Evolutionary conservation across 1,140 invertebrate genomes (phyloP).

Genomic region (Camponotus floridanus): DNA sequence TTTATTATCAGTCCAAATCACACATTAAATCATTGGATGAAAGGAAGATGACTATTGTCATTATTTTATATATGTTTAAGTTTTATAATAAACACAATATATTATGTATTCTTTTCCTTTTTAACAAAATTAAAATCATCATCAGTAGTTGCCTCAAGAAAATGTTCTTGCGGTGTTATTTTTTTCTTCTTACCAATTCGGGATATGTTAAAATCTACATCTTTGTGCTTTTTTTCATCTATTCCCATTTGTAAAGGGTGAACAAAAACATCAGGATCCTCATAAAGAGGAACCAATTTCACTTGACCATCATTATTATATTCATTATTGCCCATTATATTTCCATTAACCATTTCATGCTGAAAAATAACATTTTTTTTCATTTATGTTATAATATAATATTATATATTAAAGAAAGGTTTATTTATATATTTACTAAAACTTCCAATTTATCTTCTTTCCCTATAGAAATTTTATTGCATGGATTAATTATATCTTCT

Average conservation of each 20-base stretch:
- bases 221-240: constrained; percentile 47
- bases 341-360: neutral
- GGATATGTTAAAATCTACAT: constrained; percentile 53
- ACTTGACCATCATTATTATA: neutral
- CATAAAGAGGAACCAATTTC: constrained; percentile 36
- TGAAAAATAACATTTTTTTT: constrained; percentile 41
- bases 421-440: constrained; percentile 13
- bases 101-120: neutral
- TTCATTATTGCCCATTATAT: neutral
- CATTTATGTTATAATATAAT: neutral
- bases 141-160: neutral
- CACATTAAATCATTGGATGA: no score
- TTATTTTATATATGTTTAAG: constrained; percentile 26
- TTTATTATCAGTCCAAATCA: no score
- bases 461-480: neutral
- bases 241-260: constrained; percentile 61
- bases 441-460: neutral
- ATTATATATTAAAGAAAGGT: neutral
- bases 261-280: constrained; percentile 61
- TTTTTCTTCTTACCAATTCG: constrained; percentile 53
- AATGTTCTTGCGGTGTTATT: constrained; percentile 46
- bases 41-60: no score
- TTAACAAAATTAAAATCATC: constrained; percentile 61
- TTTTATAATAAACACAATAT: neutral
- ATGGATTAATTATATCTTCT: constrained; percentile 38